Evolutionary conservation across 1,140 invertebrate species (phyloP).

Genomic region (Brachionus paranguensis): DNA sequence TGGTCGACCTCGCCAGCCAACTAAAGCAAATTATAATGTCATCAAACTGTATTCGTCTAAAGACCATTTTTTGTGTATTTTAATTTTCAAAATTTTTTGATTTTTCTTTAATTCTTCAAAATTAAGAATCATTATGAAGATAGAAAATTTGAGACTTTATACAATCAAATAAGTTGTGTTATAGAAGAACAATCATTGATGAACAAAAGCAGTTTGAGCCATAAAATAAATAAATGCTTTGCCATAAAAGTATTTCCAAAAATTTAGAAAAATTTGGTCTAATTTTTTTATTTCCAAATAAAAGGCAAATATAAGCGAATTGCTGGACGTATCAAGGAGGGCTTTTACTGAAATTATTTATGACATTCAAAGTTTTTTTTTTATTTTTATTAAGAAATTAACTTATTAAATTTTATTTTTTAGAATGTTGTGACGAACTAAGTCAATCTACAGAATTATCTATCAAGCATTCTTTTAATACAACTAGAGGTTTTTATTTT

Average conservation of each 20-base stretch:
- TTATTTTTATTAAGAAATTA: not conserved
- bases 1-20: not conserved
- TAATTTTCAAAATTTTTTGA: not conserved
- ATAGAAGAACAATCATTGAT: not conserved
- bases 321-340: not conserved
- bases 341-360: not conserved
- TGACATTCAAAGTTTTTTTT: slow-evolving; percentile 3
- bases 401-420: not conserved
- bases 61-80: not conserved
- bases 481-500: slow-evolving; percentile 18
- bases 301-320: not conserved
- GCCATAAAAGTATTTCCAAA: not conserved
- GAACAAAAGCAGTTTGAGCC: not conserved
- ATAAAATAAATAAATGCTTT: slow-evolving; percentile 18
- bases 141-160: not conserved
- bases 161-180: not conserved
- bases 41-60: not conserved
- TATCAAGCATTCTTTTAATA: not conserved
- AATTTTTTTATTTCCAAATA: not conserved
- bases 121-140: not conserved
- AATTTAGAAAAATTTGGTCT: not conserved
- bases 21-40: not conserved
- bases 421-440: not conserved
- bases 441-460: not conserved
- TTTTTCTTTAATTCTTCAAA: not conserved